Conservation (phyloP, 2,113 vertebrate species). For the Caloenas nicobarica region DNA sequence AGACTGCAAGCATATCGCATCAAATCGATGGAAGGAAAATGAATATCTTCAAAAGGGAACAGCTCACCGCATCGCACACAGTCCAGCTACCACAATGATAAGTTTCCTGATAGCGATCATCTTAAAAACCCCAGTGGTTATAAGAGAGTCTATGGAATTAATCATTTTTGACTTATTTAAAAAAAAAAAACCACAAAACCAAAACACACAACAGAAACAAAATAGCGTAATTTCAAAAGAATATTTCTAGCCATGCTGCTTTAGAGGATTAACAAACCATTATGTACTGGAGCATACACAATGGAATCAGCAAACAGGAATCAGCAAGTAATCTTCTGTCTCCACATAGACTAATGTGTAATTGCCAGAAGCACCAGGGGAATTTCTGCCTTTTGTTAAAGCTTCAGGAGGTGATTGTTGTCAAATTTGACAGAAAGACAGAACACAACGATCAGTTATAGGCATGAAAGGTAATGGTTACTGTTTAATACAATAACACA, state of each 20-base stretch:
- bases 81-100: not conserved
- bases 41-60: slow-evolving; percentile 7
- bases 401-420: not conserved
- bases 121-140: slow-evolving; percentile 19
- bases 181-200: too few relatives aligned
- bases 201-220: too few relatives aligned
- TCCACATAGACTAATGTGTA: not conserved
- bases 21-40: slow-evolving; percentile 9
- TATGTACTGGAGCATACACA: slow-evolving; percentile 8
- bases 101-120: not conserved
- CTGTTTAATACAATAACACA: slow-evolving; percentile 3
- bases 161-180: not conserved
- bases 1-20: not conserved
- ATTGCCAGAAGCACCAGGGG: slow-evolving; percentile 38
- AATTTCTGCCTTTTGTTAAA: slow-evolving; percentile 52
- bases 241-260: not conserved
- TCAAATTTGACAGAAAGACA: slow-evolving; percentile 10
- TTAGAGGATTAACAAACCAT: slow-evolving; percentile 45
- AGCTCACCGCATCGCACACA: not conserved
- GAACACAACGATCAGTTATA: not conserved
- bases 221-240: not conserved
- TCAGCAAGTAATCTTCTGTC: slow-evolving; percentile 46
- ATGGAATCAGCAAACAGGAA: slow-evolving; percentile 54
- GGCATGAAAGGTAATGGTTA: not conserved
- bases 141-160: not conserved